Base-by-base conservation (phyloP, 64 coral and sea anemone genomes). In the Montipora efflorescens region DNA sequence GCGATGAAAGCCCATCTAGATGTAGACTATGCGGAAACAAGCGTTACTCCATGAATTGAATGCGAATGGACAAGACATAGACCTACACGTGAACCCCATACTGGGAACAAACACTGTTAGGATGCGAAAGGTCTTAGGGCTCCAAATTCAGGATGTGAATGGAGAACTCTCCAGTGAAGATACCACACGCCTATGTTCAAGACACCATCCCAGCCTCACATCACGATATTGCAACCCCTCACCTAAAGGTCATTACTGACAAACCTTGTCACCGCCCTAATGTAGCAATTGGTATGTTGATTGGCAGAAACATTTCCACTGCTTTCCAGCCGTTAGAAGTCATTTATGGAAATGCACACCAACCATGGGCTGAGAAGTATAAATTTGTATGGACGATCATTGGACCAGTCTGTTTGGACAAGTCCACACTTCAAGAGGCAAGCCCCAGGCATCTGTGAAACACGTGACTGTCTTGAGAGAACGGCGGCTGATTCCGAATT, bases 141-240 rank as follows among this genome's bases (percentile, higher is more conserved):
- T 55, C 6, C 9, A 7, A 55, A 55, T 55, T 10, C 52, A 55
- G 9, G 52, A 55, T 55, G 52, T 55, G 52, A 55, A 55, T 55
- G 52, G 6, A 55, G 52, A 55, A 88, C 59, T 11, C 72, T 28
- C 91, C 52, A 8, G 59, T 93, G 8, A 66, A 50, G n/a, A 58
- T 87, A 1, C 83, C 91, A 25, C 87, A 75, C 20, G 81, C 70
- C 11, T 93, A 93, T n/a, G 59, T 75, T 9, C 81, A 59, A 13
- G 73, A 77, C 28, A 78, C 85, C 81, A 93, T 93, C 9, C 91
- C 91, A 45, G 81, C 70, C 0, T 23, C 91, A 4, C 81, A 87
- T 4, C 16, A 20, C 5, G 88, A 90, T 12, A 90, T 90, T 48
- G 87, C 87, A 49, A 89, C 70, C 1, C 87, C 70, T 9, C 89